These are phyloP conservation scores for Lutjanus erythropterus DNA, from an alignment of 2,113 vertebrate genomes.

Conservation along the genomic window DNA sequence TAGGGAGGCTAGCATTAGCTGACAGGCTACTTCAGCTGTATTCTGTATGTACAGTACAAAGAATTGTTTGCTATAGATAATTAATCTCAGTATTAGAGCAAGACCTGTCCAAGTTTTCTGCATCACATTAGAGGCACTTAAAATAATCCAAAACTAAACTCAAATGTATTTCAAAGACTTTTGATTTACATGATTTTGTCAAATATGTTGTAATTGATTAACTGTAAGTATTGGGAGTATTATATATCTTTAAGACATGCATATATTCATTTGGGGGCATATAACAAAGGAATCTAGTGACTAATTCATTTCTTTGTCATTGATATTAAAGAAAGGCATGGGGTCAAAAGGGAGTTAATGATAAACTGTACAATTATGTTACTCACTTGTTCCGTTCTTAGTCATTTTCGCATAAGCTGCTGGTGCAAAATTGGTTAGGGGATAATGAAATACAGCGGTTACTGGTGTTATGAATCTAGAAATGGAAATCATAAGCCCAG, in stretches of 20 bases:
- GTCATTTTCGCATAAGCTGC: background rate
- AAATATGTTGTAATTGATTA: too few species aligned
- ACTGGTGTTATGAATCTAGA: background rate
- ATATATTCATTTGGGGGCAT: background rate
- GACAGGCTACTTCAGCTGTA: background rate
- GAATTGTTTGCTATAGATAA: too few species aligned
- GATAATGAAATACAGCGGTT: too few species aligned
- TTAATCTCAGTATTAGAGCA: too few species aligned
- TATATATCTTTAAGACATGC: background rate
- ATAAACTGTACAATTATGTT: slow-evolving; percentile 4
- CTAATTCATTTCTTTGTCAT: slow-evolving; percentile 9
- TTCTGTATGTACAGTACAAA: background rate
- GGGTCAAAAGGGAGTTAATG: background rate
- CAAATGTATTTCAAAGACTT: background rate
- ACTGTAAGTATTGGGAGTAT: too few species aligned
- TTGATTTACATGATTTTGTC: background rate
- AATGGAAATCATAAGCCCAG: background rate
- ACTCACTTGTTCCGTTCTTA: background rate
- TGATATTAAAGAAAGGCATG: background rate
- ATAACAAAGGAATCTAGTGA: background rate
- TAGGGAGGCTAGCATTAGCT: background rate
- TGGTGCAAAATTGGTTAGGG: too few species aligned
- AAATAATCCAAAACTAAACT: slow-evolving; percentile 1
- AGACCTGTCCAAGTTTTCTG: too few species aligned
- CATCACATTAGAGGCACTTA: background rate